phyloP scores from a whole-genome alignment of 2,888 invertebrate species.

The Macrosiphum euphorbiae region DNA sequence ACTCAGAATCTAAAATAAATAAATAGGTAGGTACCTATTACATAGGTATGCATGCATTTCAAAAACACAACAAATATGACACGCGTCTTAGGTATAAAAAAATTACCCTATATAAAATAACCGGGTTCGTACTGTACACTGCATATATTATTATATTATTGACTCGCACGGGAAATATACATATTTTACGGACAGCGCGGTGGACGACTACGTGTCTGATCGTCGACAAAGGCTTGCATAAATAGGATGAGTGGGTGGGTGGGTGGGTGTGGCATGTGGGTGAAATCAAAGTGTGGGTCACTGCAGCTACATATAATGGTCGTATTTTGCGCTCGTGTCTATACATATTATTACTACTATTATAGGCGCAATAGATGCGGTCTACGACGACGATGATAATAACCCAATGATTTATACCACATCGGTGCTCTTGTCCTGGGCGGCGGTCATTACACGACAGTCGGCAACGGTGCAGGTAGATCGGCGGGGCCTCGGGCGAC shows the following conservation, averaged over 20 bases:
- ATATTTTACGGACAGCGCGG: neutral
- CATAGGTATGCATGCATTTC: neutral
- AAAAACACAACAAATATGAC: neutral
- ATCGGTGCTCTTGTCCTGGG: neutral
- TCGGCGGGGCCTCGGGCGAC: neutral
- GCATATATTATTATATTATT: neutral
- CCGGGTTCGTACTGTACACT: too few relatives aligned
- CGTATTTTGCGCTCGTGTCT: neutral
- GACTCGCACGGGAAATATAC: neutral
- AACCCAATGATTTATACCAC: neutral
- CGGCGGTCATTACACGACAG: neutral
- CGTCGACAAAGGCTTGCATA: too few relatives aligned
- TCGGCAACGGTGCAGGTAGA: neutral
- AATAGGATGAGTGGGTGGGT: neutral
- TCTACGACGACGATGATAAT: neutral
- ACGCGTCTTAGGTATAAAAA: neutral
- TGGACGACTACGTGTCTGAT: neutral
- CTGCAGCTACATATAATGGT: neutral
- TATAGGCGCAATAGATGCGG: neutral
- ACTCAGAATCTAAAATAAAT: too few relatives aligned
- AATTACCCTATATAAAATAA: neutral
- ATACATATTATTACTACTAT: neutral
- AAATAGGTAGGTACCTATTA: neutral
- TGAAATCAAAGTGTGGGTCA: neutral
- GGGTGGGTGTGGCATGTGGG: neutral